These are phyloP conservation scores for Electrona antarctica DNA, from an alignment of 2,113 vertebrate genomes.

Conservation along the genomic window DNA sequence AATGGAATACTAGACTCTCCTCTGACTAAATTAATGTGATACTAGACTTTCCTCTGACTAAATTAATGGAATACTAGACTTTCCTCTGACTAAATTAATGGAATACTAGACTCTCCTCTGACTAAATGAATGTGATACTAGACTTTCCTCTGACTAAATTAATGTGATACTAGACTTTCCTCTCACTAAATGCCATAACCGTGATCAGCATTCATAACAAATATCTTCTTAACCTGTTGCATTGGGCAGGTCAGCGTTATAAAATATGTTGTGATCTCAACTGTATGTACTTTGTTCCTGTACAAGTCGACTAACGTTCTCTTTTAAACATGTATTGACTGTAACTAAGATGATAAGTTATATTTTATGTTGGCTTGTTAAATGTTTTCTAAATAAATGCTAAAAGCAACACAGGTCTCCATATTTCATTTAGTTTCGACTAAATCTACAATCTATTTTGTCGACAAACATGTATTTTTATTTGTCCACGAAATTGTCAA, in stretches of 20 bases:
- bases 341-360: neutral
- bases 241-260: neutral
- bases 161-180: too few relatives aligned
- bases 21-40: too few relatives aligned
- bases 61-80: too few relatives aligned
- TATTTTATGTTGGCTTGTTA: slow-evolving; percentile 11
- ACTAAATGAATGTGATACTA: too few relatives aligned
- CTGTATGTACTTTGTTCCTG: neutral
- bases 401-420: neutral
- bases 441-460: slow-evolving; percentile 34
- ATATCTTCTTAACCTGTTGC: neutral
- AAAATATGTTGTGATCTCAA: neutral
- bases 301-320: slow-evolving; percentile 15
- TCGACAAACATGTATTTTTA: neutral
- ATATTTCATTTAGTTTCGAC: slow-evolving; percentile 33
- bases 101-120: too few relatives aligned
- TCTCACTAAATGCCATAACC: too few relatives aligned
- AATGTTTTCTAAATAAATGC: slow-evolving; percentile 59
- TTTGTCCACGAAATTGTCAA: too few relatives aligned
- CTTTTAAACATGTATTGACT: neutral
- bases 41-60: too few relatives aligned
- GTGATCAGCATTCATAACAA: too few relatives aligned
- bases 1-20: too few relatives aligned
- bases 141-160: too few relatives aligned
- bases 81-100: too few relatives aligned